Base-by-base conservation (phyloP, 2,888 invertebrate genomes). In the Platycnemis pennipes region DNA sequence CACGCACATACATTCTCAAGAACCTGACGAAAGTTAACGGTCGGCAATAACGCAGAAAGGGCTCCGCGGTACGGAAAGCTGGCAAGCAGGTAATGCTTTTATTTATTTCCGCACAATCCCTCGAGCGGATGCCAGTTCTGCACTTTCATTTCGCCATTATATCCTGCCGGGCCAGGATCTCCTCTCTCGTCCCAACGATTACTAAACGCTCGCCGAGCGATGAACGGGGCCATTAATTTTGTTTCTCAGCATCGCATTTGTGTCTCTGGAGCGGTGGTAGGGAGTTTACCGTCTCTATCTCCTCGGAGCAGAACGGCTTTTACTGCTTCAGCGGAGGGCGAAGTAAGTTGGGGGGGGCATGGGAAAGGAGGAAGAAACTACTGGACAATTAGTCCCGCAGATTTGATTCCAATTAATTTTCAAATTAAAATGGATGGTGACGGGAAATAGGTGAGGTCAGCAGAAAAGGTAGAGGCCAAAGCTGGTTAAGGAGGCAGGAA, bases 331-430 rank as follows among this genome's bases (percentile, higher is more conserved):
- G 37, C 77, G 77, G 4, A 77, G 26, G 26, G 4, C 26, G 63
- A 63, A 26, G 19, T 13, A 53, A 3, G 19, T 53, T 53, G 19
- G 63, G 69, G 69, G 31, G 2, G 69, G 31, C 7, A n/a, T n/a
- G n/a, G n/a, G n/a, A n/a, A n/a, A n/a, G n/a, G n/a, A n/a, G n/a
- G 31, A 37, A 37, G 77, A 77, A 77, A n/a, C n/a, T n/a, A n/a
- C 77, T 37, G 37, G 77, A 77, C 77, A 77, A 77, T 77, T 77
- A 77, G 77, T 77, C 77, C 77, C 22, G 2, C 77, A 77, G 31
- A 77, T 77, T 77, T 77, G 77, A 77, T 77, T 77, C 37, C 77
- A 77, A 77, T 77, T 69, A 69, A n/a, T 69, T 69, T 69, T 69
- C 69, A 69, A 69, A 69, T 69, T 77, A 37, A 77, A 77, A 77